These are phyloP conservation scores for Proteles cristata DNA, from an alignment of 2,113 vertebrate species.

Conservation along the genomic window DNA sequence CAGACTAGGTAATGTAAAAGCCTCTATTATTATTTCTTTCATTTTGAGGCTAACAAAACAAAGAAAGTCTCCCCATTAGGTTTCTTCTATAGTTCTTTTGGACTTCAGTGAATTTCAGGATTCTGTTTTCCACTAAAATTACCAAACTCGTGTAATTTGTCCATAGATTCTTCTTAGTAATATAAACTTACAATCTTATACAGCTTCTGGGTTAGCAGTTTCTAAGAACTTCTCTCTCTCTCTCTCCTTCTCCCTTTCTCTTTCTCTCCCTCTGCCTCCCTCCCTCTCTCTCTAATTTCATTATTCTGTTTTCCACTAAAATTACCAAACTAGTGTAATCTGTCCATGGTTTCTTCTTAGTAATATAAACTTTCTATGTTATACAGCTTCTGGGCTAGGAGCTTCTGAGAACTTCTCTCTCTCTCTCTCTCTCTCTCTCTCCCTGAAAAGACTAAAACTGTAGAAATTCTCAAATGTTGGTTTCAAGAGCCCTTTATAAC, in stretches of 20 bases:
- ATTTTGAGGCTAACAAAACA: background rate
- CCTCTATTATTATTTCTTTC: background rate
- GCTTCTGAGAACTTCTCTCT: background rate
- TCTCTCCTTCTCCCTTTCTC: background rate
- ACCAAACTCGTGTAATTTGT: background rate
- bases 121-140: background rate
- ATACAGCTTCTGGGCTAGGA: background rate
- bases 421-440: background rate
- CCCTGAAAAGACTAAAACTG: background rate
- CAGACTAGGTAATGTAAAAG: background rate
- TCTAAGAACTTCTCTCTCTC: background rate
- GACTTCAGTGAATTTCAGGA: background rate
- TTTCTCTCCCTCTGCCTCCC: too few relatives aligned
- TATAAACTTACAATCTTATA: background rate
- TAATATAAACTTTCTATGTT: background rate
- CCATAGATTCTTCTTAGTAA: background rate
- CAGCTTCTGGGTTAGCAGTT: background rate
- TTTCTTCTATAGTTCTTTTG: background rate
- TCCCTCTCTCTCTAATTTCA: background rate
- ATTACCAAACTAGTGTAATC: background rate
- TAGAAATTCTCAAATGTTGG: background rate
- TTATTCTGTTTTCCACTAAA: background rate
- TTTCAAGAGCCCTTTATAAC: background rate
- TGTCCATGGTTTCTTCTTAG: background rate
- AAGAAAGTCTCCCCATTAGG: background rate